Conservation (phyloP, 2,113 vertebrate species). For the Myxocyprinus asiaticus region DNA sequence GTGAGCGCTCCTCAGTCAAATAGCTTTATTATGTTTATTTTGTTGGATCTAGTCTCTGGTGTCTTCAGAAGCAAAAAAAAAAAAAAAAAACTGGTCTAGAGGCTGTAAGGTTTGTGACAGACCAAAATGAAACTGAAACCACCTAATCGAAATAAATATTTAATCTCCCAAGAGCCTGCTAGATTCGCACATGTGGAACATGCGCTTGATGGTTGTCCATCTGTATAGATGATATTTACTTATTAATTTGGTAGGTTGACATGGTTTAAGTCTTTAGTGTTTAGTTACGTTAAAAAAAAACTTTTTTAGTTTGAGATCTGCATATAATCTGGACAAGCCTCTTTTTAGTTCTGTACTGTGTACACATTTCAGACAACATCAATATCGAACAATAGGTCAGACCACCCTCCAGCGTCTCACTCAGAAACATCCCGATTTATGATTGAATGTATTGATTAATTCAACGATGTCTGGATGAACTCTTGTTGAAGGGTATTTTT, state of each 20-base stretch:
- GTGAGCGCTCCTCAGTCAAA: conserved; percentile 85
- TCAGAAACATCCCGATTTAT: neutral
- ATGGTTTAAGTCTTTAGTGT: no score
- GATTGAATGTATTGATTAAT: conserved; percentile 32
- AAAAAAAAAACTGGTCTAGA: conserved; percentile 53
- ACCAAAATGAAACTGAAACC: neutral
- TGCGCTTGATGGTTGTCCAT: no score
- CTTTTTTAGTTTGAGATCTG: no score
- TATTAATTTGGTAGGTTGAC: no score
- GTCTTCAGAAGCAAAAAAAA: conserved; percentile 64
- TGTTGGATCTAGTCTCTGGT: conserved; percentile 73
- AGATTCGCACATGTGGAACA: neutral
- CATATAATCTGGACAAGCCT: no score
- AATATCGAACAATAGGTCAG: neutral
- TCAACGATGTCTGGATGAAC: neutral
- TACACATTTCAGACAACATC: neutral
- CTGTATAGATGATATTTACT: no score
- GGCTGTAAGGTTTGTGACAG: conserved; percentile 38
- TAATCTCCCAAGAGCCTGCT: conserved; percentile 31
- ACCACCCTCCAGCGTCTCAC: neutral
- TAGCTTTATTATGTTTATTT: conserved; percentile 71
- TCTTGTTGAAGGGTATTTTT: no score
- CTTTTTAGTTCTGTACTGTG: neutral
- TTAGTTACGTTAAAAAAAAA: no score
- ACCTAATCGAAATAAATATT: neutral